phyloP scores from a whole-genome alignment of 1,140 invertebrate species.

The Bursaphelenchus mucronatus region DNA sequence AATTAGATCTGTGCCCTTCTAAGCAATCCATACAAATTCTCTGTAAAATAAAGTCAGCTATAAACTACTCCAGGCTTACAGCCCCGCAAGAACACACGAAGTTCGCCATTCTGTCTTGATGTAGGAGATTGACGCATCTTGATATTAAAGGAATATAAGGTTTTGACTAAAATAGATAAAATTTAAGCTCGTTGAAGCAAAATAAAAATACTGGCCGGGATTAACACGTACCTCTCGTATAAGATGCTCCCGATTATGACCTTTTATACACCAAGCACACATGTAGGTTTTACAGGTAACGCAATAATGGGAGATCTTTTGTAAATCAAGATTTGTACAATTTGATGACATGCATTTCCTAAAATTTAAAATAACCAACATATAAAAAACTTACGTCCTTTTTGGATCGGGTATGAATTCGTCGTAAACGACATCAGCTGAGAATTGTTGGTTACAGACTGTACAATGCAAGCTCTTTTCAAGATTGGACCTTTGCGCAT shows the following conservation, averaged over 20 bases:
- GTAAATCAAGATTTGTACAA: conserved; percentile 1
- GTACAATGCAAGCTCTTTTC: conserved; percentile 4
- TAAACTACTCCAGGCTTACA: conserved; percentile 4
- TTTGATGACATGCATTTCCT: conserved; percentile 4
- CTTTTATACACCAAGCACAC: conserved; percentile 3
- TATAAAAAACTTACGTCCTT: conserved; percentile 12
- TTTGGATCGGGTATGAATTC: conserved; percentile 10
- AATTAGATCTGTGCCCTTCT: neutral
- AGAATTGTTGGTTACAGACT: neutral
- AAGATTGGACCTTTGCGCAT: neutral
- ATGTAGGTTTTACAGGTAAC: conserved; percentile 6
- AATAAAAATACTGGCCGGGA: neutral
- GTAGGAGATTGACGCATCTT: no score
- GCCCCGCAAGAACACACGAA: conserved; percentile 8
- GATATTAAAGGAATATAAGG: neutral
- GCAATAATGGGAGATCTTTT: conserved; percentile 10
- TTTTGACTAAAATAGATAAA: conserved; percentile 2
- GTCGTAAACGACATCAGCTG: conserved; percentile 3
- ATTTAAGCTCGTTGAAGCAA: neutral
- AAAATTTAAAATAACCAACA: conserved; percentile 9
- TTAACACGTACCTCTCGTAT: conserved; percentile 1
- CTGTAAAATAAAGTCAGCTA: neutral
- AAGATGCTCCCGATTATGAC: conserved; percentile 1
- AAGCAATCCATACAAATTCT: neutral
- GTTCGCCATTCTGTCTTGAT: neutral